Evolutionary conservation across 2,113 vertebrate genomes (phyloP), one percentile per base, ranked within the genome.

Genomic region (Ctenomys sociabilis): DNA sequence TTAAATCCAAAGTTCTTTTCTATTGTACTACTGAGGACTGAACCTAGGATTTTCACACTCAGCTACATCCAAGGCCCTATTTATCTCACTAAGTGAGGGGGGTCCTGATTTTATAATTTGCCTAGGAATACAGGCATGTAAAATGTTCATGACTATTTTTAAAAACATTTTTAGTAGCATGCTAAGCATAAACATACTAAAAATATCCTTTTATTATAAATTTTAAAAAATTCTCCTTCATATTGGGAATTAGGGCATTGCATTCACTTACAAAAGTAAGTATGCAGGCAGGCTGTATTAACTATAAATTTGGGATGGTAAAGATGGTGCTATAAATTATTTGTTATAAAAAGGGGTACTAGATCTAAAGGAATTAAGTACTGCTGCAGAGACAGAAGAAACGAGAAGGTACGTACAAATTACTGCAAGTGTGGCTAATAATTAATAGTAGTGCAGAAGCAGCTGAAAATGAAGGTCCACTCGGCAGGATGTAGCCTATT

Each of bases 121-220:
- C 75, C 13, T 75, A 4, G 40, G 40, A 45, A 40, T 75, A 75
- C 73, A 75, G 43, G 75, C 49, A 14, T 49, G 26, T 32, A 94
- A 49, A 77, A 94, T 22, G 14, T 70, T 70, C 66, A 30, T n/a
- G 73, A 28, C 43, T 77, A 70, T 40, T 77, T 77, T 77, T 61
- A 40, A 77, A 72, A 61, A 5, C 32, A 32, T 88, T 91, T 91
- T 96, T 68, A 81, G 75, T 40, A 77, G n/a, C 64, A 54, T 7
- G 88, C 30, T 32, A 73, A 96, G 45, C 3, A 63, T 82, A 88
- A 92, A 88, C 52, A 73, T 85, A 92, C 35, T 83, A 35, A 70
- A 78, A 95, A 77, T 40, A 37, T 66, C 90, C 4, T n/a, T 83
- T 89, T 68, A 78, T 78, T 88, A 78, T 70, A 95, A 91, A 40